These are phyloP conservation scores for Carlito syrichta DNA, from an alignment of 2,113 vertebrate species.

Conservation along the genomic window DNA sequence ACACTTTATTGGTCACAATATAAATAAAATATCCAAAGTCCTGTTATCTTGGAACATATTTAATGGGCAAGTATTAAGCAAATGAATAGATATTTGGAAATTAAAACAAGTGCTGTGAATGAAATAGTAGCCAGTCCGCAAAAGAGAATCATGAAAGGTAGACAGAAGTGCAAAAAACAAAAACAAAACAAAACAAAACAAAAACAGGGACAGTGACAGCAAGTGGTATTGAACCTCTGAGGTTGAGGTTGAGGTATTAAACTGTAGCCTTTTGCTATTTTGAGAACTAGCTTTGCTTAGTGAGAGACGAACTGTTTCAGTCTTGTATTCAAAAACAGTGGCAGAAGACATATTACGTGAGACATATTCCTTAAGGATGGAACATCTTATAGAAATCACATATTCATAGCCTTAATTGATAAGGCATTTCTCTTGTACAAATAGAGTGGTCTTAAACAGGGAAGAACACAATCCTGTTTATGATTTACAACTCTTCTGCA, in stretches of 20 bases:
- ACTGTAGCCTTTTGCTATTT: background rate
- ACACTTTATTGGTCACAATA: background rate
- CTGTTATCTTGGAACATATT: background rate
- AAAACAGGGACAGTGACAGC: fast-evolving
- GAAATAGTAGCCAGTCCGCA: background rate
- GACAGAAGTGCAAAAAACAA: background rate
- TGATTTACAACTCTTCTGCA: background rate
- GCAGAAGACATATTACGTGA: background rate
- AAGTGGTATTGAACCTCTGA: background rate
- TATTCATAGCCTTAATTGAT: background rate
- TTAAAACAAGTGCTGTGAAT: background rate
- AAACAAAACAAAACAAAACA: background rate
- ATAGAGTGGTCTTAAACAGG: background rate
- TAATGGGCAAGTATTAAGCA: background rate
- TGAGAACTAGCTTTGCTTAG: background rate
- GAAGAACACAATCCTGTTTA: background rate
- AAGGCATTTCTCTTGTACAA: background rate
- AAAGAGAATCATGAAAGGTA: background rate
- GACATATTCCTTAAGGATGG: background rate
- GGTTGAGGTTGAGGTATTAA: background rate
- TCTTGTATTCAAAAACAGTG: background rate
- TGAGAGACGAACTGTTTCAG: background rate
- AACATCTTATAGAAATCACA: background rate
- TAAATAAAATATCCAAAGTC: background rate
- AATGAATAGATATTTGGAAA: background rate